Conservation (phyloP, 1,140 invertebrate genomes). For the Caenorhabditis latens region DNA sequence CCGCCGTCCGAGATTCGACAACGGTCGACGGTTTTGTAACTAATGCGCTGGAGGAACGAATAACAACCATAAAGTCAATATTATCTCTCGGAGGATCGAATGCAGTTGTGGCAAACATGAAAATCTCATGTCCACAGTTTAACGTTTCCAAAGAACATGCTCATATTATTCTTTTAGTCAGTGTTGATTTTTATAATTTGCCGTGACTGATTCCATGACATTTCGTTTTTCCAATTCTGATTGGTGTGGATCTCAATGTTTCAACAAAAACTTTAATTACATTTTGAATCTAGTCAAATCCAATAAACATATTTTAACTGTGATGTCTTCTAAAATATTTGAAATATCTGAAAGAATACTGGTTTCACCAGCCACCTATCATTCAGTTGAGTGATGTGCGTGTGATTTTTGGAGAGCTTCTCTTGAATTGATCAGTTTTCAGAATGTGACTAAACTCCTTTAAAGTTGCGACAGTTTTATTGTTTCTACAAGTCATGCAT, state of each 20-base stretch:
- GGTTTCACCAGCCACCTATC: not conserved
- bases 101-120: slow-evolving; percentile 18
- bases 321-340: too few species aligned
- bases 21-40: slow-evolving; percentile 53
- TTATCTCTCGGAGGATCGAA: slow-evolving; percentile 48
- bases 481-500: too few species aligned
- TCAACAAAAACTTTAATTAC: not conserved
- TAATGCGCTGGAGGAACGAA: slow-evolving; percentile 39
- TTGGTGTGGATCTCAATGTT: slow-evolving; percentile 12
- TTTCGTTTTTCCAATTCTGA: not conserved
- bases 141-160: slow-evolving; percentile 60
- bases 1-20: slow-evolving; percentile 30
- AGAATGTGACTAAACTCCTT: too few species aligned
- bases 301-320: not conserved
- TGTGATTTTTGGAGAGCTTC: too few species aligned
- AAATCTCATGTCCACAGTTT: slow-evolving; percentile 51
- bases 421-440: too few species aligned
- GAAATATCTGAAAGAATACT: not conserved
- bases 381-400: not conserved
- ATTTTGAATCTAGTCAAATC: not conserved
- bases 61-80: slow-evolving; percentile 52
- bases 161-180: slow-evolving; percentile 56
- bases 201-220: slow-evolving; percentile 24
- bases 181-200: slow-evolving; percentile 46
- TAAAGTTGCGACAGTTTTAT: too few species aligned